Conservation (phyloP, 2,888 invertebrate genomes). For the Miltochrista miniata region DNA sequence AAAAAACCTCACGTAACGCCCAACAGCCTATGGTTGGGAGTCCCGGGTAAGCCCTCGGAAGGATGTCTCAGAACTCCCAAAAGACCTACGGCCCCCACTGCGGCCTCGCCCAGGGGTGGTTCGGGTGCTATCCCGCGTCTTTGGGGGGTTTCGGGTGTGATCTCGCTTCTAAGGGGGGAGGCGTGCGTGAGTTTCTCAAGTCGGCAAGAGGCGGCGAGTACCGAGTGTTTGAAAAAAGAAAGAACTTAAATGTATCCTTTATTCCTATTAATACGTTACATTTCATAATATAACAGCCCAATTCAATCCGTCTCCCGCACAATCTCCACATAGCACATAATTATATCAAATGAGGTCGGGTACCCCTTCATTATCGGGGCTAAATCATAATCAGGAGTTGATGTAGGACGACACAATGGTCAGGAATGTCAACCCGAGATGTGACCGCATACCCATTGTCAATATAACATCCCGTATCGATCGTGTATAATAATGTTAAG, state of each 20-base stretch:
- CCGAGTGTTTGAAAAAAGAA: too few relatives aligned
- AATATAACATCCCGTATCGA: slow-evolving; percentile 32
- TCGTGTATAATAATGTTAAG: slow-evolving; percentile 27
- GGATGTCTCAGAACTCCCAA: too few relatives aligned
- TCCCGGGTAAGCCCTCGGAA: too few relatives aligned
- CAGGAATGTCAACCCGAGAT: slow-evolving; percentile 31
- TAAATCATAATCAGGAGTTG: slow-evolving; percentile 26
- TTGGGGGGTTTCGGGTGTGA: too few relatives aligned
- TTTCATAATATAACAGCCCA: slow-evolving; percentile 7
- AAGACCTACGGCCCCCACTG: too few relatives aligned
- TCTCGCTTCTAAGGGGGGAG: too few relatives aligned
- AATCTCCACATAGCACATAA: slow-evolving; percentile 11
- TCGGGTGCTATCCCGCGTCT: too few relatives aligned
- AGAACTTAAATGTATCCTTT: background rate
- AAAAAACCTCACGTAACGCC: too few relatives aligned
- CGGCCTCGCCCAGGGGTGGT: too few relatives aligned
- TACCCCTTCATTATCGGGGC: slow-evolving; percentile 18
- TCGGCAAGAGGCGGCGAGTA: too few relatives aligned
- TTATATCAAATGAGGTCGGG: slow-evolving; percentile 9
- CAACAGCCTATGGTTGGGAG: too few relatives aligned
- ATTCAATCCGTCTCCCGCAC: slow-evolving; percentile 1
- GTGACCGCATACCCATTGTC: slow-evolving; percentile 31
- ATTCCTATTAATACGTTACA: background rate
- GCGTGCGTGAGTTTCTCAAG: too few relatives aligned
- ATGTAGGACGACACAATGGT: slow-evolving; percentile 26